These are phyloP conservation scores for Polyommatus iphigenia DNA, from an alignment of 2,888 invertebrate species.

Conservation along the genomic window DNA sequence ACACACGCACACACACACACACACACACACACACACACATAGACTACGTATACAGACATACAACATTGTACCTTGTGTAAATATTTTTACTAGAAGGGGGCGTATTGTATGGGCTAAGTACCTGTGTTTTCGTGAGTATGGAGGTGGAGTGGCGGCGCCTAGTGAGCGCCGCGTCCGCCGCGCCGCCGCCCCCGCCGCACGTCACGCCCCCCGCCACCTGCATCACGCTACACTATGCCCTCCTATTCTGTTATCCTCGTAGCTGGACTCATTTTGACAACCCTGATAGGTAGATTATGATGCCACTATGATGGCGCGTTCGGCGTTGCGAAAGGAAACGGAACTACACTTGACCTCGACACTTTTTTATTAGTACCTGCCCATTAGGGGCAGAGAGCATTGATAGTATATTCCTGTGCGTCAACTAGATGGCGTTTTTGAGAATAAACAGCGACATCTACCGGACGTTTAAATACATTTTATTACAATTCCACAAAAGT, in stretches of 20 bases:
- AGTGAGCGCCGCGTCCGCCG: constrained; percentile 82
- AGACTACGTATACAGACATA: background rate
- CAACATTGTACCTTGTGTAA: background rate
- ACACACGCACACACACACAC: background rate
- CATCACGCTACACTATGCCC: constrained; percentile 26
- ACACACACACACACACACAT: background rate
- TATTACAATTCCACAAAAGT: too few relatives aligned
- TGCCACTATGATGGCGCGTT: too few relatives aligned
- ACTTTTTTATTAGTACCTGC: too few relatives aligned
- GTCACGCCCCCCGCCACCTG: constrained; percentile 52
- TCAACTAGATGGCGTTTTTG: too few relatives aligned
- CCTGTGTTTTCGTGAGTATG: constrained; percentile 83
- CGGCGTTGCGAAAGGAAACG: too few relatives aligned
- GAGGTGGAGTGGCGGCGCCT: constrained; percentile 88
- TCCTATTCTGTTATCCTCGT: background rate
- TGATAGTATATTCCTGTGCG: too few relatives aligned
- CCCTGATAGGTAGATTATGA: too few relatives aligned
- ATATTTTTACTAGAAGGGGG: background rate
- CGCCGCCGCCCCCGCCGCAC: constrained; percentile 58
- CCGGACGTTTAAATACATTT: too few relatives aligned
- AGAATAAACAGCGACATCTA: too few relatives aligned
- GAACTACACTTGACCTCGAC: too few relatives aligned
- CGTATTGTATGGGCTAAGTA: constrained; percentile 52
- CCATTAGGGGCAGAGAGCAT: too few relatives aligned
- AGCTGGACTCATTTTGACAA: background rate